Conservation (phyloP, 2,113 vertebrate species). For the Pipra filicauda region DNA sequence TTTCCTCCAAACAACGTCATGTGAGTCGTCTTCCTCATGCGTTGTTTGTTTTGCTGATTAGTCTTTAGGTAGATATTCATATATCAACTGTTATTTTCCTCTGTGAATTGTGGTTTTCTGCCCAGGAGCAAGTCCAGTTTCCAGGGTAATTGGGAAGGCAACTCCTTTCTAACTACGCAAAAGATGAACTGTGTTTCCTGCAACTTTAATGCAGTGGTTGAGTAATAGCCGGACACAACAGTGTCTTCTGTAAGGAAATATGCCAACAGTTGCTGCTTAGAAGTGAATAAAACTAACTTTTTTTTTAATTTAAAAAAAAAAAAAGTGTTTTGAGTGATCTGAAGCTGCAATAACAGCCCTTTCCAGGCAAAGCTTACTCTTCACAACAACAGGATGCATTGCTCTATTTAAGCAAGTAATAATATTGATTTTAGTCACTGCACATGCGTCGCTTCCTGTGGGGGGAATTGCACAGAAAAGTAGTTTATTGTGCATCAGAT, state of each 20-base stretch:
- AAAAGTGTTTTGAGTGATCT: conserved; percentile 13
- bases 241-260: conserved; percentile 22
- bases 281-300: neutral
- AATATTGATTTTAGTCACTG: conserved; percentile 28
- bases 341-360: conserved; percentile 30
- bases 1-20: conserved; percentile 35
- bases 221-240: conserved; percentile 56
- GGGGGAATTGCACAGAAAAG: neutral
- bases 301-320: neutral
- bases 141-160: conserved; percentile 54
- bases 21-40: neutral
- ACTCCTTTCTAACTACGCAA: conserved; percentile 51
- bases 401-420: conserved; percentile 11
- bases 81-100: conserved; percentile 31
- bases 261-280: neutral
- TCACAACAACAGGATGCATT: conserved; percentile 41
- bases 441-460: neutral
- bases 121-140: conserved; percentile 39
- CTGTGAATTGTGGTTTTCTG: conserved; percentile 67
- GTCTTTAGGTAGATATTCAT: conserved; percentile 27
- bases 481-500: neutral
- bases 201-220: conserved; percentile 23
- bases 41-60: conserved; percentile 28
- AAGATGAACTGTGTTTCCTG: conserved; percentile 62
- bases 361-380: conserved; percentile 37